Evolutionary conservation across 2,113 vertebrate genomes (phyloP), one percentile per base, ranked within the genome.

Genomic region (Hippocampus mohnikei): DNA sequence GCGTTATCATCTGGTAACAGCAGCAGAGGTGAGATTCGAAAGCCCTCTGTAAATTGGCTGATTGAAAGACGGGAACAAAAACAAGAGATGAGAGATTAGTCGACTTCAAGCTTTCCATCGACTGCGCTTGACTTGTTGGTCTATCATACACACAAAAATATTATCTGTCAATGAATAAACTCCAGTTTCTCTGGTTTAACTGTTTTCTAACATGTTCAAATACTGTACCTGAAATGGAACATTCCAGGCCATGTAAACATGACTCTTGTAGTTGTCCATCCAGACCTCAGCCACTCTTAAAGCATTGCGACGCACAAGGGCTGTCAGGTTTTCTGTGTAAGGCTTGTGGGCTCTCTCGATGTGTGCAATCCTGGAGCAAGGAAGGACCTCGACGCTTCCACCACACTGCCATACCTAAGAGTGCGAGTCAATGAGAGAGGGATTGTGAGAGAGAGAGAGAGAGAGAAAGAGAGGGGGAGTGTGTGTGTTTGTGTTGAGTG

Each of bases 191-290:
- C 15, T 33, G 55, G 27, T 8, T 29, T 2, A 60, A n/a, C 0
- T 53, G 52, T n/a, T 55, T 23, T n/a, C 21, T 0, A 53, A 8
- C 21, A n/a, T 9, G 21, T 58, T 58, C 12, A 25, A 25, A 58
- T 58, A 60, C 1, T 29, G 59, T 27, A 98, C 96, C 16, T 94
- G 94, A 87, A 94, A 94, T 18, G 96, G 96, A 77, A 98, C 91
- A 65, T 99, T 99, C 97, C 96, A 99, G 16, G 97, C 97, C 96
- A 99, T 98, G 92, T 98, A 98, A 33, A 99, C 96, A 0, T 99
- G 96, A 0, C 93, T 96, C 81, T 95, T 97, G 92, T 95, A 95
- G 81, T 96, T 90, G 1, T 98, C 97, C 97, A 99, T 98, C 97
- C 97, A 99, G 33, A 99, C 96, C 85, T 99, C 97, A 0, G 97